Evolutionary conservation across 2,888 invertebrate species (phyloP), one percentile per base, ranked within the genome.

Genomic region (Zele albiditarsus): DNA sequence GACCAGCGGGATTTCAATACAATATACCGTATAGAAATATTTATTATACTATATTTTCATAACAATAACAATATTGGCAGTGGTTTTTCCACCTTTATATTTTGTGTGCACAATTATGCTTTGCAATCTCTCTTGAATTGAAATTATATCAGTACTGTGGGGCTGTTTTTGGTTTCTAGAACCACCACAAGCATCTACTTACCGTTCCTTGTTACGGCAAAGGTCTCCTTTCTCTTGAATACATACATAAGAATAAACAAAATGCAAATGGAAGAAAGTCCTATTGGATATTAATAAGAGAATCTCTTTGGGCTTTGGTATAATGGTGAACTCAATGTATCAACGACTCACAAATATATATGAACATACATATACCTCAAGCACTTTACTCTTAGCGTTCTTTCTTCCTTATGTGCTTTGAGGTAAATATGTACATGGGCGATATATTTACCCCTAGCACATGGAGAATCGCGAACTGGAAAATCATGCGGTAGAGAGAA

Each of bases 221-320:
- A 31, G 31, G 5, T 8, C 8, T 8, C 31, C 12, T 38, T 38
- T 38, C 12, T 38, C 12, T 8, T 38, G 38, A 38, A 38, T 38
- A 38, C 38, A 38, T 38, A 38, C 38, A 58, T 70, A 28, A 57
- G 25, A 23, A 49, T 53, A 71, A 71, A 71, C 69, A 75, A 77
- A 78, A 80, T 78, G 5, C 38, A 38, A 38, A 38, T 38, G 38
- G 38, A 38, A 38, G 38, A 38, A 82, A 80, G 81, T 77, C 74
- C 73, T 63, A 77, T 74, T 79, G 79, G 83, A 83, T 84, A 84
- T 85, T 85, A 84, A 85, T 84, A 84, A 84, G 80, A 80, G 80
- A 83, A 82, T 77, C 80, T 80, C 76, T 38, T 8, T 38, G 38
- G 74, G 79, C 78, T 81, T 75, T 73, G 42, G 16, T 49, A 46